These are phyloP conservation scores for Rhodinocichla rosea DNA, from an alignment of 2,113 vertebrate genomes.

Conservation along the genomic window DNA sequence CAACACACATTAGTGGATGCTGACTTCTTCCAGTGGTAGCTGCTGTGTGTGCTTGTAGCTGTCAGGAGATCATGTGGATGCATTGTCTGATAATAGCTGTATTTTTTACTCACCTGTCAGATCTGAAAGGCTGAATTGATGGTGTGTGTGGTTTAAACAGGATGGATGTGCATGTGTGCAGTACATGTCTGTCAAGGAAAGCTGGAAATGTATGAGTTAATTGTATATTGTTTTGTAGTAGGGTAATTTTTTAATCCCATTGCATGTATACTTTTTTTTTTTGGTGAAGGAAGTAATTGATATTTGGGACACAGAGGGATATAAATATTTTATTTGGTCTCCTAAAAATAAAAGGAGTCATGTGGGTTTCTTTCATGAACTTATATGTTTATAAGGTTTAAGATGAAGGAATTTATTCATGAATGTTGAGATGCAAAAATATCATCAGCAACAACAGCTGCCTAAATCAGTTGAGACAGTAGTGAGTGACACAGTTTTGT, in stretches of 20 bases:
- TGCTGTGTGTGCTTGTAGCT: constrained; percentile 39
- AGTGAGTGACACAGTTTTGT: constrained; percentile 5
- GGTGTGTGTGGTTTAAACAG: constrained; percentile 24
- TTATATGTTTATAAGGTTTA: constrained; percentile 42
- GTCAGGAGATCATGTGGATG: constrained; percentile 64
- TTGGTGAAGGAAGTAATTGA: constrained; percentile 58
- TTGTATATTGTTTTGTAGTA: constrained; percentile 54
- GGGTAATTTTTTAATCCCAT: constrained; percentile 70
- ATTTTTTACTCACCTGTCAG: constrained; percentile 64
- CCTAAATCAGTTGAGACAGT: constrained; percentile 26
- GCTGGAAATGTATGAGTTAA: constrained; percentile 47
- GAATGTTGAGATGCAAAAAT: constrained; percentile 48
- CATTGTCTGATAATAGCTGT: constrained; percentile 57
- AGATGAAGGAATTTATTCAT: constrained; percentile 68
- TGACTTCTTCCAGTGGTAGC: neutral
- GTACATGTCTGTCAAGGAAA: neutral
- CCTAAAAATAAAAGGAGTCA: constrained; percentile 69
- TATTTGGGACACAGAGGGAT: constrained; percentile 51
- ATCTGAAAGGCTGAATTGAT: constrained; percentile 46
- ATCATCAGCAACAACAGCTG: constrained; percentile 29
- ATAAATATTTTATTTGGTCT: constrained; percentile 70
- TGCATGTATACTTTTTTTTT: constrained; percentile 20
- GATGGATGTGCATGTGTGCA: neutral
- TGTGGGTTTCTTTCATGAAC: constrained; percentile 55
- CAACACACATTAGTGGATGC: neutral